Percentiles rank a stretch among this genome's conserved stretches.
These are phyloP conservation scores for Unio pictorum DNA, from an alignment of 2,888 invertebrate genomes.

Conservation along the genomic window DNA sequence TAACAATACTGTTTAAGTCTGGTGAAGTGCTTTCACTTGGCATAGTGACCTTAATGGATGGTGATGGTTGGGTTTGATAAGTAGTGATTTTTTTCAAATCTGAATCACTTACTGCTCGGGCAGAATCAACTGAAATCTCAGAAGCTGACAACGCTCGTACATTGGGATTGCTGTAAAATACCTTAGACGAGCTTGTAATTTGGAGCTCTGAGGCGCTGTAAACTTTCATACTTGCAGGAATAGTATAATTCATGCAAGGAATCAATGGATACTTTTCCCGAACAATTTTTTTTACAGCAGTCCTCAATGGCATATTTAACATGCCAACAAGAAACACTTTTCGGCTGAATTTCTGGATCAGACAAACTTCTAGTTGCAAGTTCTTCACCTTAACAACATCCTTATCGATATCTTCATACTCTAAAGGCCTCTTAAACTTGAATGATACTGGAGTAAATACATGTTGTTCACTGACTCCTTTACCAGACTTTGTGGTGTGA, in stretches of 20 bases:
- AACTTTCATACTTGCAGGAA: conserved; percentile 63
- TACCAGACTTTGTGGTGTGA: conserved; percentile 19
- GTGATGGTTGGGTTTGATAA: conserved; percentile 14
- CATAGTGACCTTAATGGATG: conserved; percentile 29
- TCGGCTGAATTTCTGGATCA: conserved; percentile 60
- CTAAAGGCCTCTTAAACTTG: conserved; percentile 53
- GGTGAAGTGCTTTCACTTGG: conserved; percentile 15
- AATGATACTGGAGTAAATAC: conserved; percentile 51
- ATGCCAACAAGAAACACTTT: conserved; percentile 60
- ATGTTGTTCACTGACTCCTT: conserved; percentile 40
- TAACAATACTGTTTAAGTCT: conserved; percentile 20
- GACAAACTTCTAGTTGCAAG: conserved; percentile 61
- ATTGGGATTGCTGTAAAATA: conserved; percentile 50
- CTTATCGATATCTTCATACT: conserved; percentile 55
- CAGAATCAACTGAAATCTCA: conserved; percentile 26
- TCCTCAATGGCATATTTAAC: conserved; percentile 52
- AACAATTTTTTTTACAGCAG: conserved; percentile 59
- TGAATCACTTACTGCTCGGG: conserved; percentile 48
- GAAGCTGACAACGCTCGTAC: conserved; percentile 35
- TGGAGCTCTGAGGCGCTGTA: conserved; percentile 56
- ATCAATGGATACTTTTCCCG: conserved; percentile 58
- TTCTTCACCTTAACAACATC: conserved; percentile 51
- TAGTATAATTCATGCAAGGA: conserved; percentile 60
- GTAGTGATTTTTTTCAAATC: conserved; percentile 30
- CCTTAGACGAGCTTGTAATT: conserved; percentile 35